Conservation (phyloP, 2,113 vertebrate genomes). For the Phyllostomus hastatus region DNA sequence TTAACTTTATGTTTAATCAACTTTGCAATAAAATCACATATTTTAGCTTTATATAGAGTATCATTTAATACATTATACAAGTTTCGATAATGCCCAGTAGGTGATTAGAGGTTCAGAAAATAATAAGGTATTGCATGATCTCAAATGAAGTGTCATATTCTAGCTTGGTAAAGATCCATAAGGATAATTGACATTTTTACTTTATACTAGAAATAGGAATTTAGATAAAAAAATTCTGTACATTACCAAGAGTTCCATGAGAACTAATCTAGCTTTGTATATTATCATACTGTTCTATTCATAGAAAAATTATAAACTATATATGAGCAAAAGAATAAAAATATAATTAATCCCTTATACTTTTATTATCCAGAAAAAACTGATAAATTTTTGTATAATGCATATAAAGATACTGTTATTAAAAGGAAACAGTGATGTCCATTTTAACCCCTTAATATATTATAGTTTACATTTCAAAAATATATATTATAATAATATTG, state of each 20-base stretch:
- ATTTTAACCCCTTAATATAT: background rate
- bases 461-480: background rate
- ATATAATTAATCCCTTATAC: background rate
- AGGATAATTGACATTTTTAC: slow-evolving; percentile 10
- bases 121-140: background rate
- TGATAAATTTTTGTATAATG: background rate
- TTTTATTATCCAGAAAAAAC: background rate
- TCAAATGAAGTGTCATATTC: background rate
- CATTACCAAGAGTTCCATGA: background rate
- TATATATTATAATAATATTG: background rate
- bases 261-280: background rate
- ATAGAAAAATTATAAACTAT: background rate
- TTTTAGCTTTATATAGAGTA: background rate
- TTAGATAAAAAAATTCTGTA: background rate
- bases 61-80: background rate
- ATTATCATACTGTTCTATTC: background rate
- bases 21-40: background rate
- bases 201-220: background rate
- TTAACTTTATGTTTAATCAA: background rate
- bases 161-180: background rate
- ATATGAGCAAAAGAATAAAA: background rate
- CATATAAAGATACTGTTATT: background rate
- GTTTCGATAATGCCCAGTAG: background rate
- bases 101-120: slow-evolving; percentile 9
- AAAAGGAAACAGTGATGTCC: background rate